Percentiles rank a stretch among this genome's conserved stretches.
Evolutionary conservation across 2,113 vertebrate species (phyloP).

Genomic region (Phycodurus eques): DNA sequence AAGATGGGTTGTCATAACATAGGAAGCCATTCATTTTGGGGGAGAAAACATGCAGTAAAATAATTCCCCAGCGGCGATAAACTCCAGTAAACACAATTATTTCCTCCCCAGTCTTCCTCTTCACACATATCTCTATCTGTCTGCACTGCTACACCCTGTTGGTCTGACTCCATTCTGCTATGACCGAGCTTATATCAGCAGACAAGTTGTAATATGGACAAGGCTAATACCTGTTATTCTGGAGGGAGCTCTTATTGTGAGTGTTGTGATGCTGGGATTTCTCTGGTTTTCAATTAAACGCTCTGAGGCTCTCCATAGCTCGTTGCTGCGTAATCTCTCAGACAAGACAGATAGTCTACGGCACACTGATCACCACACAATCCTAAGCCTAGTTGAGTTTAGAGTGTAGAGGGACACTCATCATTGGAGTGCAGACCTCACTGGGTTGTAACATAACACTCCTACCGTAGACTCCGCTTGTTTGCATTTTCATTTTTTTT

Average conservation of each 20-base stretch:
- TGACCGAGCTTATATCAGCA: conserved; percentile 46
- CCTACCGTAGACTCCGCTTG: neutral
- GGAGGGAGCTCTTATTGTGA: conserved; percentile 50
- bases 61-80: neutral
- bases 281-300: conserved; percentile 71
- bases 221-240: conserved; percentile 63
- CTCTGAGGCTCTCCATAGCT: conserved; percentile 51
- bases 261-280: conserved; percentile 44
- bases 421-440: conserved; percentile 11
- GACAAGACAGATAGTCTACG: conserved; percentile 42
- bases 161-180: conserved; percentile 37
- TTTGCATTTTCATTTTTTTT: neutral
- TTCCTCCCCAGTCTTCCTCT: conserved; percentile 25
- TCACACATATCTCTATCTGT: conserved; percentile 48
- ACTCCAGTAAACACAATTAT: conserved; percentile 64
- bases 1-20: conserved; percentile 28
- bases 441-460: neutral
- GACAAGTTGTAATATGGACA: conserved; percentile 55
- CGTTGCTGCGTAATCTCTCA: conserved; percentile 60
- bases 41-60: neutral
- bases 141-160: conserved; percentile 43
- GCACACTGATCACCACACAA: conserved; percentile 42
- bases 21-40: neutral
- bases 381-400: conserved; percentile 27
- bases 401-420: conserved; percentile 16